Evolutionary conservation across 2,797 vertebrate species (phyloP).

Genomic region (Eurystomus glaucurus): DNA sequence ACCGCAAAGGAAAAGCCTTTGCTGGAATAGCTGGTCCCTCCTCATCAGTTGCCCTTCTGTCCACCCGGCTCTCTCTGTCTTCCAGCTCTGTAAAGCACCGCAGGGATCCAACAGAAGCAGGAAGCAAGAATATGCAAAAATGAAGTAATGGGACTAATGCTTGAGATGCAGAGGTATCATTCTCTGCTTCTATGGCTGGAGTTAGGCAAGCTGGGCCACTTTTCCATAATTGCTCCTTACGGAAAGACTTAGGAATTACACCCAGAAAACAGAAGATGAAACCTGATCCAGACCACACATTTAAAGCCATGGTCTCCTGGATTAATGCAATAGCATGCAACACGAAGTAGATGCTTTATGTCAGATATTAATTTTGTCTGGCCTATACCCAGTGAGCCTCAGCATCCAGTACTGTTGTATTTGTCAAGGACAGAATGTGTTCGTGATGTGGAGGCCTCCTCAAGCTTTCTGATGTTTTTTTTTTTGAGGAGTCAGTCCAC

Average conservation of each 20-base stretch:
- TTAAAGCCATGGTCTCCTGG: background rate
- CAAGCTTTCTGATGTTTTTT: background rate
- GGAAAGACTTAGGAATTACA: background rate
- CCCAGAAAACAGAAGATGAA: background rate
- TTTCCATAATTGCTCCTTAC: background rate
- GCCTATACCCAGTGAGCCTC: background rate
- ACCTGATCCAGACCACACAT: background rate
- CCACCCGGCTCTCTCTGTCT: background rate
- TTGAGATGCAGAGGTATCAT: background rate
- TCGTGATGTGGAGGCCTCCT: background rate
- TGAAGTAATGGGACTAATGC: slow-evolving; percentile 57
- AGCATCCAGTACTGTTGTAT: background rate
- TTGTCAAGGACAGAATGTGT: background rate
- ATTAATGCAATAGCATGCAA: background rate
- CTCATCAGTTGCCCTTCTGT: slow-evolving; percentile 2
- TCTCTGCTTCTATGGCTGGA: background rate
- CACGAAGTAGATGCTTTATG: background rate
- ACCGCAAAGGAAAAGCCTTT: slow-evolving; percentile 41
- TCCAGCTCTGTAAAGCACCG: background rate
- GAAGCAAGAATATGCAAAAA: background rate
- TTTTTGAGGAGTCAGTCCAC: background rate
- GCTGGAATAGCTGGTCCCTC: background rate
- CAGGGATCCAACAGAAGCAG: background rate
- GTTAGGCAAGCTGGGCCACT: background rate
- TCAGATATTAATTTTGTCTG: background rate